Conservation (phyloP, 2,797 vertebrate genomes). For the Chelmon rostratus region DNA sequence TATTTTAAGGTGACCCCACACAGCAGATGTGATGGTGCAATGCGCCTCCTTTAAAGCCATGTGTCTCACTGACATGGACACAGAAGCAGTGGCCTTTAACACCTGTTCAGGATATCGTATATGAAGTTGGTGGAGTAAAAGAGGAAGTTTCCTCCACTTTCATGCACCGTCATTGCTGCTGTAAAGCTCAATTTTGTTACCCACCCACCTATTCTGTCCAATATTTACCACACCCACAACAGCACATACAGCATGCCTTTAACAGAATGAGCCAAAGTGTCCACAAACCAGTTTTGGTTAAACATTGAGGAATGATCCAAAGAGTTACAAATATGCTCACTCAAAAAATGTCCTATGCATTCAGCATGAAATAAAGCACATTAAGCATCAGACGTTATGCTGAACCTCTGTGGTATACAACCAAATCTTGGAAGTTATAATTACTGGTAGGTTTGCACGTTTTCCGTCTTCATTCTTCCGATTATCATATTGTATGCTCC, state of each 20-base stretch:
- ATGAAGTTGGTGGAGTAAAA: background rate
- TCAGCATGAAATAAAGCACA: background rate
- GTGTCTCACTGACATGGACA: constrained; percentile 7
- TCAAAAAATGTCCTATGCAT: too few species aligned
- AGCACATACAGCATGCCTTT: background rate
- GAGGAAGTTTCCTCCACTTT: background rate
- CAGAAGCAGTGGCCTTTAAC: background rate
- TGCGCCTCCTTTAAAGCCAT: background rate
- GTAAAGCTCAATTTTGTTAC: too few species aligned
- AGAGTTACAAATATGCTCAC: background rate
- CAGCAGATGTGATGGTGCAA: constrained; percentile 16
- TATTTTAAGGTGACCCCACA: constrained; percentile 4
- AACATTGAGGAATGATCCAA: background rate
- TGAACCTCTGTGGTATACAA: background rate
- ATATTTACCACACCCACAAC: background rate
- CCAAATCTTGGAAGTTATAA: background rate
- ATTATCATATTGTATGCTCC: background rate
- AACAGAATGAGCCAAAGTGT: background rate
- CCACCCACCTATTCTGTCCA: background rate
- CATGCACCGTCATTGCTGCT: background rate
- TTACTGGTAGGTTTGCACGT: background rate
- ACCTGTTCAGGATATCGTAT: background rate
- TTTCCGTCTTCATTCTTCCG: background rate
- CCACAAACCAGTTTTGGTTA: background rate
- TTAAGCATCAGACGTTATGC: background rate